Percentiles rank a stretch among this genome's conserved stretches.
Conservation (phyloP, 2,888 invertebrate species). For the Aromia moschata region DNA sequence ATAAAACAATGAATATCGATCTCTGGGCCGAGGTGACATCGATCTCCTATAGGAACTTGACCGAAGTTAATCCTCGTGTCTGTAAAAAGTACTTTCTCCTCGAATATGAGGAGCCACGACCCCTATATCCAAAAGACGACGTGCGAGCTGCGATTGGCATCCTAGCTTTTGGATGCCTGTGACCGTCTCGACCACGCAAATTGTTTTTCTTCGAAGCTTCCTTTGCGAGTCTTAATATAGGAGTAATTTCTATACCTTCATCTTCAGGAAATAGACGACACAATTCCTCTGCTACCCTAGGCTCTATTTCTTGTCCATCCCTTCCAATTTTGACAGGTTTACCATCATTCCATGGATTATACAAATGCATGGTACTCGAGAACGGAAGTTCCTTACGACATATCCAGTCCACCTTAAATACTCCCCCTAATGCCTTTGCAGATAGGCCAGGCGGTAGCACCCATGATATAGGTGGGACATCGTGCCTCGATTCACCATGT, state of each 20-base stretch:
- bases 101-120: constrained; percentile 65
- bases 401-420: constrained; percentile 97
- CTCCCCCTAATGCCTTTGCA: constrained; percentile 92
- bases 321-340: constrained; percentile 99
- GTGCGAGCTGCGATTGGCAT: constrained; percentile 64
- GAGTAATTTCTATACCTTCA: constrained; percentile 88
- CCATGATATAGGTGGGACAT: constrained; percentile 92
- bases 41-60: constrained; percentile 68
- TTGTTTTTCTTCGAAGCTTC: constrained; percentile 74
- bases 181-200: constrained; percentile 60
- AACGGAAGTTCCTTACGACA: constrained; percentile 90
- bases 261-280: constrained; percentile 95
- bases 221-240: constrained; percentile 85
- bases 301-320: constrained; percentile 98
- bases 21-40: constrained; percentile 69
- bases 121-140: constrained; percentile 65
- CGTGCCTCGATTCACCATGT: constrained; percentile 86
- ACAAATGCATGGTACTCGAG: constrained; percentile 88
- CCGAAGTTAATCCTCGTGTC: constrained; percentile 70
- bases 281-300: constrained; percentile 92
- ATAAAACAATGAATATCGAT: constrained; percentile 70
- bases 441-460: constrained; percentile 92
- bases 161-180: constrained; percentile 60
- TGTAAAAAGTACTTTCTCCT: constrained; percentile 73
- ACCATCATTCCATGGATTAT: constrained; percentile 98